phyloP scores from a whole-genome alignment of 2,888 invertebrate species.

The Megalurothrips usitatus region DNA sequence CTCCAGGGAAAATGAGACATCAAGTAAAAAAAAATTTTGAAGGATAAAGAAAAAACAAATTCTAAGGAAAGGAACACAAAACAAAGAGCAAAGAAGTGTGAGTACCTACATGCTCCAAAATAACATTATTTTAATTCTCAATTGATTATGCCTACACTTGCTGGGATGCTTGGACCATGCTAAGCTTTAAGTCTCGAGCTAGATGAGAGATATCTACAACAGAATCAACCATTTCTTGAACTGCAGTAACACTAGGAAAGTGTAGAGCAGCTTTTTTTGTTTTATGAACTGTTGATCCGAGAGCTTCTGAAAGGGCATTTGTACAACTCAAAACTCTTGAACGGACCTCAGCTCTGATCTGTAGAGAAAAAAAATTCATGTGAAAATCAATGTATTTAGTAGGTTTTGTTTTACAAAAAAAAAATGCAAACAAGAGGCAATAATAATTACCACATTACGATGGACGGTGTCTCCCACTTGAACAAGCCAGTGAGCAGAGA shows the following conservation, averaged over 20 bases:
- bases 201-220: slow-evolving; percentile 80
- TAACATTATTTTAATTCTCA: background rate
- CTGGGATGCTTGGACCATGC: slow-evolving; percentile 8
- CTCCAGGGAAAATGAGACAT: background rate
- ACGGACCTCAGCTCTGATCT: slow-evolving; percentile 64
- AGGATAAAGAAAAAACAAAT: background rate
- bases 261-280: slow-evolving; percentile 88
- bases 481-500: slow-evolving; percentile 89
- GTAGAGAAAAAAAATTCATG: background rate
- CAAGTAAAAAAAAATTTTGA: background rate
- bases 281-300: slow-evolving; percentile 77
- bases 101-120: background rate
- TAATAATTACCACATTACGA: slow-evolving; percentile 59
- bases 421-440: background rate
- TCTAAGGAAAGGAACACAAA: background rate
- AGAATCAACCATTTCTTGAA: slow-evolving; percentile 90
- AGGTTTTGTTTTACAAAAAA: background rate
- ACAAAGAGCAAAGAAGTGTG: background rate
- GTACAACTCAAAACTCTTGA: slow-evolving; percentile 69
- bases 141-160: background rate
- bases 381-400: background rate
- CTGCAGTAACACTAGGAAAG: slow-evolving; percentile 85
- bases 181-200: slow-evolving; percentile 54
- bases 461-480: slow-evolving; percentile 92
- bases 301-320: slow-evolving; percentile 73